Evolutionary conservation across 2,113 vertebrate species (phyloP), one percentile per base, ranked within the genome.

Genomic region (Telmatochromis brichardi): DNA sequence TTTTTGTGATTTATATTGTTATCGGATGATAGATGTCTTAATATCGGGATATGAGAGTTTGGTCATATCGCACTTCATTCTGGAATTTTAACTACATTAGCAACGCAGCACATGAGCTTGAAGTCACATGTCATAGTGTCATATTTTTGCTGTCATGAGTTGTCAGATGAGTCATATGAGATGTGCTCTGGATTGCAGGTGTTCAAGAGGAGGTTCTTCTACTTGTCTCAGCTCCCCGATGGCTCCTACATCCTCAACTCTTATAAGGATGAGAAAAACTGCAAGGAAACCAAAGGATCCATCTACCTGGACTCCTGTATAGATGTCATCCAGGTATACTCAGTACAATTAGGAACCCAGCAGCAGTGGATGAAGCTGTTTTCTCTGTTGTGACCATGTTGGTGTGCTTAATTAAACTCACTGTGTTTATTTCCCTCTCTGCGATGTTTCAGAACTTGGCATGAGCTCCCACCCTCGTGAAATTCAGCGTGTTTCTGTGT

Each of bases 181-280:
- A 3, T 60, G 57, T 60, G 7, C 3, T 85, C 14, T 78, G 42
- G 5, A 2, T 80, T 60, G 11, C 94, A 99, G 98, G 98, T 98
- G 21, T 99, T 99, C 95, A 99, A 99, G 95, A 97, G 98, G 94
- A 96, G 98, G 21, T 99, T 98, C 96, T 99, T 98, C 95, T 98
- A 99, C 96, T 94, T 99, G 95, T 98, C 98, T 47, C 99, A 99
- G 92, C 98, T 99, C 68, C 98, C 98, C 1, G 99, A 99, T 47
- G 98, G 99, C 88, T 99, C 98, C 68, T 99, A 99, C 94, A 99
- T 98, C 92, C 97, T 99, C 60, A 98, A 99, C 95, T 99, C 97
- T 42, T 99, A 99, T 92, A 99, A 99, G 95, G 98, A 99, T 88
- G 99, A 99, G 92, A 99, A 99, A 93, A 98, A 97, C 94, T 98